Percentiles rank a stretch among this genome's conserved stretches.
phyloP scores from a whole-genome alignment of 2,888 invertebrate species.

The Mesorhabditis spiculigera region DNA sequence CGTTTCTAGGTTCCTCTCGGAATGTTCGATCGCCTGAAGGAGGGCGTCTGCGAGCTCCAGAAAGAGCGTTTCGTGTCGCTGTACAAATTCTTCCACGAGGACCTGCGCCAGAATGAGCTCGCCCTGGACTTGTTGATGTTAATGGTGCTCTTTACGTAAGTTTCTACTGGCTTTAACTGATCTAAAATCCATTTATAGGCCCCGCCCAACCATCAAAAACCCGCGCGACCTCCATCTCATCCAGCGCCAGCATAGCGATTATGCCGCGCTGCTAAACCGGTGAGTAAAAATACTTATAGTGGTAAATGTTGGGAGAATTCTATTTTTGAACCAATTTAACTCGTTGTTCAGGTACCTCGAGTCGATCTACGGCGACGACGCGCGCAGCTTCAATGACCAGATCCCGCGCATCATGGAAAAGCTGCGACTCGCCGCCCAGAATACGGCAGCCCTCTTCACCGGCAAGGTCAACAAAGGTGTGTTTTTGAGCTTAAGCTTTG shows the following conservation, averaged over 20 bases:
- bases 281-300: conserved; percentile 10
- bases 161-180: conserved; percentile 6
- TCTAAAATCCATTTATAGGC: background rate
- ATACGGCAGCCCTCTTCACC: conserved; percentile 45
- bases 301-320: conserved; percentile 33
- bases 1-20: conserved; percentile 26
- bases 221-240: conserved; percentile 13
- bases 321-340: background rate
- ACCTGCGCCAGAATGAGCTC: conserved; percentile 44
- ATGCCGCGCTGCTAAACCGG: conserved; percentile 29
- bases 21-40: conserved; percentile 52
- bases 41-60: conserved; percentile 30
- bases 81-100: conserved; percentile 43
- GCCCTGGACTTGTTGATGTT: conserved; percentile 47
- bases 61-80: conserved; percentile 46
- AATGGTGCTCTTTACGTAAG: conserved; percentile 42
- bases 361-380: conserved; percentile 45
- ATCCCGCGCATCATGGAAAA: conserved; percentile 39
- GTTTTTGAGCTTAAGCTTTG: too few species aligned
- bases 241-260: conserved; percentile 22
- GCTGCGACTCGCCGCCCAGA: conserved; percentile 38
- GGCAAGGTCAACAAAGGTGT: conserved; percentile 35
- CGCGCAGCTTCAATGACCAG: conserved; percentile 32
- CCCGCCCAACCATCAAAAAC: conserved; percentile 1
- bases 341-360: conserved; percentile 43